Conservation (phyloP, 53 echinoderm and acorn worm genomes). For the Actinopyga echinites region DNA sequence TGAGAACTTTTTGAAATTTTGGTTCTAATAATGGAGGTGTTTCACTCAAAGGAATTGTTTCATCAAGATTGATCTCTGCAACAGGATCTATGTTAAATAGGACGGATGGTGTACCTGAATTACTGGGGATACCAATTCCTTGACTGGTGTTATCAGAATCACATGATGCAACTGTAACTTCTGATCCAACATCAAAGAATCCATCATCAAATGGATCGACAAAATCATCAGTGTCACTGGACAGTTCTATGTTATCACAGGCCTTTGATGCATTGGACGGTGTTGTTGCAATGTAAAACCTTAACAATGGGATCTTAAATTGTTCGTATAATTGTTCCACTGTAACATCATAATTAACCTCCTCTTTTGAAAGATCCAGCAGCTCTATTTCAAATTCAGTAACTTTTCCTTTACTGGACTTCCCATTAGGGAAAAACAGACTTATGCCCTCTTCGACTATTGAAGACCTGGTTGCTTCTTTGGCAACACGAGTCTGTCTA, state of each 20-base stretch:
- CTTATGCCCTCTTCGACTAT: background rate
- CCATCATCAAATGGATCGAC: background rate
- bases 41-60: background rate
- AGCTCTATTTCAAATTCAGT: background rate
- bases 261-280: background rate
- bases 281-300: background rate
- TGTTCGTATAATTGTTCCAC: background rate
- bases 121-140: too few relatives aligned
- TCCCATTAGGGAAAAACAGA: background rate
- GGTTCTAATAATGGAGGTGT: too few relatives aligned
- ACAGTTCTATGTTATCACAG: background rate
- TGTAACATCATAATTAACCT: background rate
- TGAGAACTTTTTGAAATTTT: background rate
- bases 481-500: background rate
- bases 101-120: too few relatives aligned
- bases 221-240: background rate
- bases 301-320: background rate
- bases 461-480: background rate
- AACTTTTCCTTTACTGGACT: background rate
- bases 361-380: background rate
- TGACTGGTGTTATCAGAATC: too few relatives aligned
- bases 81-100: background rate
- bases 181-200: background rate
- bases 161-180: background rate
- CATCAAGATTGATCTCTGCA: background rate